Conservation (phyloP, 2,797 vertebrate species). For the Babyrousa celebensis region DNA sequence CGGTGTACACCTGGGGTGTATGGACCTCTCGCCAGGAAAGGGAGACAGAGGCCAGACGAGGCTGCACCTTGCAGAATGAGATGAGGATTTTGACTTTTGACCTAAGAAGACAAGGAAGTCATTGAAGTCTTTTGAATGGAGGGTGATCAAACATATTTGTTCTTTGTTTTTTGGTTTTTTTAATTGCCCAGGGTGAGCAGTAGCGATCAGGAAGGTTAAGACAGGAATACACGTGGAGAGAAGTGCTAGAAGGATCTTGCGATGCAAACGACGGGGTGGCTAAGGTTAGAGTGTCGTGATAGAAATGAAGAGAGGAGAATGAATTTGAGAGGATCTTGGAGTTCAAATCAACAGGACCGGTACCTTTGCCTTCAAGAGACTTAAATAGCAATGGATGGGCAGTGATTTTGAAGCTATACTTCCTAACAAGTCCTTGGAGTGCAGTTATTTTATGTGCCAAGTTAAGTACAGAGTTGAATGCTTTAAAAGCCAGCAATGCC, state of each 20-base stretch:
- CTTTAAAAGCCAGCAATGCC: constrained; percentile 59
- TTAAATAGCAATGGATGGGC: constrained; percentile 64
- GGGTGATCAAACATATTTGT: not conserved
- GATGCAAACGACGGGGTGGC: not conserved
- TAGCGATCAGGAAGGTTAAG: not conserved
- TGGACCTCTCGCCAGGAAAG: too few relatives aligned
- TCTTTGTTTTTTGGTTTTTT: not conserved
- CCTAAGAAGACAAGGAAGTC: not conserved
- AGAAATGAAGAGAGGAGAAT: not conserved
- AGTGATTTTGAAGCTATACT: constrained; percentile 65
- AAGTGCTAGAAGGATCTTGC: not conserved
- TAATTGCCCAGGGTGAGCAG: not conserved
- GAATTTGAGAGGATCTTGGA: not conserved
- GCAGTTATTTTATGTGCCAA: constrained; percentile 65
- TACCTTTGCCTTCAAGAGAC: not conserved
- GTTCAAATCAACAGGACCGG: not conserved
- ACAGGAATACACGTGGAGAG: not conserved
- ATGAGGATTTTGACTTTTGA: constrained; percentile 40
- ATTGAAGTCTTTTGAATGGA: not conserved
- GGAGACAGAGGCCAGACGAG: not conserved
- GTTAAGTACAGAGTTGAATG: not conserved
- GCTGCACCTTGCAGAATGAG: not conserved
- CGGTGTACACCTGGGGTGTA: too few relatives aligned
- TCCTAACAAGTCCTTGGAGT: constrained; percentile 16
- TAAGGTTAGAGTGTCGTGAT: not conserved